phyloP scores from a whole-genome alignment of 2,888 invertebrate genomes.

The Conchocele bisecta region DNA sequence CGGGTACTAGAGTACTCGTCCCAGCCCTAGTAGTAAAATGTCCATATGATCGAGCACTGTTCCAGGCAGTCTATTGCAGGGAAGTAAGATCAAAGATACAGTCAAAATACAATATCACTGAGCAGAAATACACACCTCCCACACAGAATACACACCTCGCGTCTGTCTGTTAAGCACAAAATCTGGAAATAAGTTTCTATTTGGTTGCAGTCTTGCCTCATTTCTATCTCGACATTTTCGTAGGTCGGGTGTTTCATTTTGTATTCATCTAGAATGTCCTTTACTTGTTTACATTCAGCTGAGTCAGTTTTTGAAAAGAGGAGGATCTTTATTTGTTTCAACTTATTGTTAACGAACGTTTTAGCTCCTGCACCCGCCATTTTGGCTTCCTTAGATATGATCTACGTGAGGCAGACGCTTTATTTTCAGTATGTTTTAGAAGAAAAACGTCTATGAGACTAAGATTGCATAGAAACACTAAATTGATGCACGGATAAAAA shows the following conservation, averaged over 20 bases:
- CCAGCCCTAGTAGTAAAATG: too few species aligned
- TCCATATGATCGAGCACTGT: too few species aligned
- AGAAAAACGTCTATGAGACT: too few species aligned
- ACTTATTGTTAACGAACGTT: conserved; percentile 78
- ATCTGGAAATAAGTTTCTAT: conserved; percentile 81
- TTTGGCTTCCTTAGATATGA: conserved; percentile 60
- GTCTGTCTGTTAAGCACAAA: conserved; percentile 76
- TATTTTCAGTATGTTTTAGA: too few species aligned
- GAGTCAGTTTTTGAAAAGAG: conserved; percentile 77
- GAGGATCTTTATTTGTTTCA: conserved; percentile 75
- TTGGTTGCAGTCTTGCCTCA: conserved; percentile 78
- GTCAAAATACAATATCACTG: too few species aligned
- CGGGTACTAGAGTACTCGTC: too few species aligned
- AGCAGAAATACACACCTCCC: too few species aligned
- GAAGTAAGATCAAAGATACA: too few species aligned
- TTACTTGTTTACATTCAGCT: conserved; percentile 71
- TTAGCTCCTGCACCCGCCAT: conserved; percentile 72
- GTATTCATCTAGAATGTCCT: conserved; percentile 67
- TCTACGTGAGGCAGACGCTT: conserved; percentile 8
- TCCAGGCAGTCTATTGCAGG: too few species aligned
- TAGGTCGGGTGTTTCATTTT: conserved; percentile 64
- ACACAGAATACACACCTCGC: too few species aligned
- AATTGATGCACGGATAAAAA: too few species aligned
- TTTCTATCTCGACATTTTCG: conserved; percentile 80
- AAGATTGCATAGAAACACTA: too few species aligned